Base-by-base conservation (phyloP, 2,113 vertebrate genomes). In the Siniperca knerii region DNA sequence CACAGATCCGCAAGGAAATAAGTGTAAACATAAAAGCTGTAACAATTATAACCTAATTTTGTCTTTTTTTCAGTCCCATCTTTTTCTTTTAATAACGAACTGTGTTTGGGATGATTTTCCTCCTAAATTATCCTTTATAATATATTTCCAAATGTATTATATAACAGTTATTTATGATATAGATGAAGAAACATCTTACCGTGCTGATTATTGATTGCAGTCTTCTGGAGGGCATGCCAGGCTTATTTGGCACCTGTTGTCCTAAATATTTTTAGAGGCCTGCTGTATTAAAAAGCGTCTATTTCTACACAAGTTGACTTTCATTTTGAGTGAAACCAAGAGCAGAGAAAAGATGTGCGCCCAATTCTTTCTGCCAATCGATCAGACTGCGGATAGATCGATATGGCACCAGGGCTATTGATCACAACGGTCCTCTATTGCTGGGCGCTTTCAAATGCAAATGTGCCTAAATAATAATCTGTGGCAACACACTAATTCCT, bases 371-470 rank as follows among this genome's bases (percentile, higher is more conserved):
- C 73, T 81, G 84, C 85, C 73, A 81, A 95, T 96, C 95, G 94
- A 96, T 95, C 90, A 93, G 80, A 85, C 95, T 95, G 94, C 91
- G 79, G 92, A 96, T 95, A 29, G 92, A 95, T 96, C 94, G 88
- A 96, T 95, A 86, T 75, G 87, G 87, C 90, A 93, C 93, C 91
- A 87, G 91, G 87, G 90, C 90, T 93, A 94, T 95, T 93, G 94
- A 95, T 96, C 93, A 95, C 77, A 50, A 75, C 75, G 77, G 85
- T 85, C 92, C 87, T 95, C 93, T 92, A 93, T 94, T 89, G 93
- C 90, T 52, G 73, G 88, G 66, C 75, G 76, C 90, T 94, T 93
- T 94, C 93, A 94, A 94, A 95, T 94, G 93, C 94, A 95, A 94
- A 94, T 93, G 89, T 71, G 18, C 86, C 91, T 93, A 95, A 95